Base-by-base conservation (phyloP, 2,113 vertebrate species). In the Syngnathoides biaculeatus region DNA sequence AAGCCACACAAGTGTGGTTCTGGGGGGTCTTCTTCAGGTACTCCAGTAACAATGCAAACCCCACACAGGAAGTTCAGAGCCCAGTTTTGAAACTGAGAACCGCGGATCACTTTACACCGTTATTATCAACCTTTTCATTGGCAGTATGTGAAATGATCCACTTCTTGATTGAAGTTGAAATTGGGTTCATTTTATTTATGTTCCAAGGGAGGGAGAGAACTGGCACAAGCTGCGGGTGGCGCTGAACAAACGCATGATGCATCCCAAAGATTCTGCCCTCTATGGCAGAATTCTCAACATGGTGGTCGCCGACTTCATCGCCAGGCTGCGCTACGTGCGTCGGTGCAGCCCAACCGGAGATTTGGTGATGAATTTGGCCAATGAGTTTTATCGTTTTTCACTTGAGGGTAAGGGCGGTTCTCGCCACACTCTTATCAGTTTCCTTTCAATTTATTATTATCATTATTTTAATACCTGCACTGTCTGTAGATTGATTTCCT, bases 181-280 rank as follows among this genome's bases (percentile, higher is more conserved):
- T 22, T 67, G 14, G 45, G 11, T 26, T 53, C n/a, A 26, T 30
- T 26, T 2, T n/a, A 2, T 55, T 68, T 80, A 10, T 72, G 26
- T 56, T 50, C 22, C 15, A 45, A 94, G 93, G 68, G 89, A 92
- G 1, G 89, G 90, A 5, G 76, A 92, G 27, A 82, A 57, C 35
- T 94, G 93, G 93, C 83, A 91, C 72, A 78, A 88, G 5, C 69
- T 94, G 57, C 79, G 92, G 60, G 48, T 52, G 1, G 61, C 88
- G 48, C 79, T 94, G 48, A 94, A 93, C 84, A 92, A 91, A 60
- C 91, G 70, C 38, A 88, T 94, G 92, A 81, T 94, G 61, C 84
- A 83, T 55, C 91, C 90, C 0, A 92, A 81, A 52, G 91, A 93
- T 53, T 86, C 86, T 0, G 74, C 72, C 5, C 77, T 78, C 61